Evolutionary conservation across 2,888 invertebrate genomes (phyloP), one percentile per base, ranked within the genome.

Genomic region (Mythimna pallens): DNA sequence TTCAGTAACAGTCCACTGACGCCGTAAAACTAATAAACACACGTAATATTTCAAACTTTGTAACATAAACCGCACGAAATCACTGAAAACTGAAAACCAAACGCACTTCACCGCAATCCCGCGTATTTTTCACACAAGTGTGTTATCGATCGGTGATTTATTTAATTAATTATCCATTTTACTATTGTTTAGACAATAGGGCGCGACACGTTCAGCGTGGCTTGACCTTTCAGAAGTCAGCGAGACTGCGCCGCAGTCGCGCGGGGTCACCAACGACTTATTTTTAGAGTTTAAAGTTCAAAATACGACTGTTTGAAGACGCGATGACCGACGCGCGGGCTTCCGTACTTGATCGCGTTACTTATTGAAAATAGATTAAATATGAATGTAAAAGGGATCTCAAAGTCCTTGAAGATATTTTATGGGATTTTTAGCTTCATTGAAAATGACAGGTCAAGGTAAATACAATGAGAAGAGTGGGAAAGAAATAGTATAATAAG

Each of bases 271-370:
- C 91, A 91, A 88, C 88, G 90, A 91, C 92, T 93, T 96, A 96
- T 96, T 96, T 96, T 96, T 96, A 96, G 96, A 96, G 96, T 96
- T 96, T 95, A 96, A 96, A 96, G 96, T 96, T 96, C 96, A 96
- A 95, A 96, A 95, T 95, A 94, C 95, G 93, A 90, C 92, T 92
- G 93, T 92, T 93, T 85, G 91, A 90, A 91, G 90, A 87, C 88
- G 87, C 86, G 89, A 84, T 86, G 88, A 86, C 81, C 88, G 87
- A 78, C 78, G 78, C 72, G 72, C 70, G 79, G 72, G 86, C 89
- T 92, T 92, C 91, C 92, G 90, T 84, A 82, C 87, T 82, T 85
- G 85, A 87, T 85, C 82, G 83, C 73, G 71, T 76, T 78, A 73
- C 76, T 78, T 81, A 82, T 82, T 86, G 78, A 63, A 67, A 84